A percentile compares a stretch with the other conserved stretches of the same genome.
These are phyloP conservation scores for Epizoanthus ramosus DNA, from an alignment of 92 coral and sea anemone genomes.

Conservation along the genomic window DNA sequence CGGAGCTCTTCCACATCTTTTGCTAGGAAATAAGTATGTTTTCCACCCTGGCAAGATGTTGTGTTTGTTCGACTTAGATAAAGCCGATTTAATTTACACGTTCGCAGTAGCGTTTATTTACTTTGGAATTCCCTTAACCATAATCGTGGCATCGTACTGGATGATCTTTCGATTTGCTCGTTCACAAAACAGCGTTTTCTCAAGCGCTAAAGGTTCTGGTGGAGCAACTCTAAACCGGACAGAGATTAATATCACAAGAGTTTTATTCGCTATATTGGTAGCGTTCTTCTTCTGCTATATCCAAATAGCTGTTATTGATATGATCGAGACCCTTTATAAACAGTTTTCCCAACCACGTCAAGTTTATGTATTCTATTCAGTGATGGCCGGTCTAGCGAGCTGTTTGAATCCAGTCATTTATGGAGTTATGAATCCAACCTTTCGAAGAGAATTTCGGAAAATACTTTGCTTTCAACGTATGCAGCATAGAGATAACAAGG, in stretches of 20 bases:
- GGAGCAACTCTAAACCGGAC: neutral
- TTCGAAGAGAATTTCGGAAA: slow-evolving; percentile 30
- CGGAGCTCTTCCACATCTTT: slow-evolving; percentile 26
- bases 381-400: slow-evolving; percentile 24
- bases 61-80: slow-evolving; percentile 24
- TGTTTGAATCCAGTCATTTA: slow-evolving; percentile 32
- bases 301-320: slow-evolving; percentile 36
- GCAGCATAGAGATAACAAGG: neutral
- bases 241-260: slow-evolving; percentile 24
- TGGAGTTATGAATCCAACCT: slow-evolving; percentile 29
- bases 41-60: slow-evolving; percentile 36
- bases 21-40: slow-evolving; percentile 14
- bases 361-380: slow-evolving; percentile 16
- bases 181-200: slow-evolving; percentile 16
- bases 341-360: slow-evolving; percentile 30
- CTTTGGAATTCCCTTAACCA: slow-evolving; percentile 22
- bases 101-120: neutral
- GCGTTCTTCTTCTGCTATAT: slow-evolving; percentile 27
- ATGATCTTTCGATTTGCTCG: slow-evolving; percentile 27
- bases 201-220: neutral
- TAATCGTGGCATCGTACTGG: slow-evolving; percentile 32
- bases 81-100: slow-evolving; percentile 6
- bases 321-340: slow-evolving; percentile 15
- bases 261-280: slow-evolving; percentile 18
- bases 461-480: slow-evolving; percentile 4